Percentiles rank a stretch among this genome's conserved stretches.
These are phyloP conservation scores for Tonatia bakeri DNA, from an alignment of 2,113 vertebrate genomes.

Conservation along the genomic window DNA sequence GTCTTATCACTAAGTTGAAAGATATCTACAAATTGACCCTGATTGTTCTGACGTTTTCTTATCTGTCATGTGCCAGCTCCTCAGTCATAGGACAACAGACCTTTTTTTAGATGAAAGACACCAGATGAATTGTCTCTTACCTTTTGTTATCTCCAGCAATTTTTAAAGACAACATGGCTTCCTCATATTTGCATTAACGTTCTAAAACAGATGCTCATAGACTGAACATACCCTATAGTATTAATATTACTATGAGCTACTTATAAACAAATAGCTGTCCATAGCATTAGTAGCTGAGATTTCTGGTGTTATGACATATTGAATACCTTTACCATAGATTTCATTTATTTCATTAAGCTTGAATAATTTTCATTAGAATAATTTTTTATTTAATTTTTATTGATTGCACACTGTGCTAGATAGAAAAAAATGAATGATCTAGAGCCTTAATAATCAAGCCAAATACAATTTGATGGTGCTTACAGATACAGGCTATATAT, in stretches of 20 bases:
- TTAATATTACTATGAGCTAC: not conserved
- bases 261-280: not conserved
- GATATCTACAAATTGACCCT: not conserved
- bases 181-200: not conserved
- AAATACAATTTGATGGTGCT: not conserved
- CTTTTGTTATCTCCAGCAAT: not conserved
- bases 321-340: not conserved
- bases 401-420: not conserved
- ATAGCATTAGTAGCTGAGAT: not conserved
- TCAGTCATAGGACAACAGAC: not conserved
- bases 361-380: not conserved
- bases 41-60: not conserved
- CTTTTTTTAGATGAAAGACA: not conserved
- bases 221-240: not conserved
- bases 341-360: not conserved
- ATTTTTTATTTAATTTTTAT: not conserved
- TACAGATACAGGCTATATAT: not conserved
- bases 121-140: not conserved
- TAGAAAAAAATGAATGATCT: not conserved
- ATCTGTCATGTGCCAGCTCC: not conserved
- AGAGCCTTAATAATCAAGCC: not conserved
- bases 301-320: not conserved
- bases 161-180: not conserved
- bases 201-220: not conserved
- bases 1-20: not conserved